These are phyloP conservation scores for Atta texana DNA, from an alignment of 1,140 invertebrate genomes.

Conservation along the genomic window DNA sequence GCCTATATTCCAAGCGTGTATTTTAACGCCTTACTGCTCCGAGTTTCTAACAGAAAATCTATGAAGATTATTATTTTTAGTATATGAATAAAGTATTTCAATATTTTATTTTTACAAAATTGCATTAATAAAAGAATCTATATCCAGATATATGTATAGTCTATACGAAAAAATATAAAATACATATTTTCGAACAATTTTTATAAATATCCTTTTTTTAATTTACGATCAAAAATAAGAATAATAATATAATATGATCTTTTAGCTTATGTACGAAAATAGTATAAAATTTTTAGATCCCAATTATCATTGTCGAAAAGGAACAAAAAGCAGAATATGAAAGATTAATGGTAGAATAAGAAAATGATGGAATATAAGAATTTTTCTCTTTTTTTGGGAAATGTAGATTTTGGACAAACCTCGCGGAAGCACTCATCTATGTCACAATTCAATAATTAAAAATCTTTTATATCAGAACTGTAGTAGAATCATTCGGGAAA, in stretches of 20 bases:
- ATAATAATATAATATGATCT: background rate
- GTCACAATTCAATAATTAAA: slow-evolving; percentile 46
- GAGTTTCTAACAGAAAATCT: slow-evolving; percentile 40
- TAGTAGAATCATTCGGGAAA: slow-evolving; percentile 10
- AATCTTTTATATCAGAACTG: slow-evolving; percentile 23
- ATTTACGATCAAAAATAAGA: background rate
- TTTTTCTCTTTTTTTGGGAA: background rate
- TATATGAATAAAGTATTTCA: slow-evolving; percentile 15
- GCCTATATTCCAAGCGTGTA: slow-evolving; percentile 29
- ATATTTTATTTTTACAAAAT: slow-evolving; percentile 34
- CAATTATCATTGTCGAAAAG: background rate
- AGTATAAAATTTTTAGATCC: slow-evolving; percentile 6
- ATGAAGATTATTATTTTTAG: slow-evolving; percentile 25
- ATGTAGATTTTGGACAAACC: slow-evolving; percentile 29
- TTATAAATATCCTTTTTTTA: background rate
- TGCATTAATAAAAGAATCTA: background rate
- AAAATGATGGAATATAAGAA: background rate
- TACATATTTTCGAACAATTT: background rate
- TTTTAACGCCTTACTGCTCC: slow-evolving; percentile 34
- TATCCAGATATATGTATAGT: background rate
- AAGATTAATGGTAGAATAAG: background rate
- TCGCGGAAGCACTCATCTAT: slow-evolving; percentile 13
- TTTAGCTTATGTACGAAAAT: slow-evolving; percentile 2
- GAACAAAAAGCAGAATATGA: background rate
- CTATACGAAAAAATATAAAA: background rate